Percentiles rank a stretch among this genome's conserved stretches.
Conservation (phyloP, 2,888 invertebrate species). For the Monopis laevigella region DNA sequence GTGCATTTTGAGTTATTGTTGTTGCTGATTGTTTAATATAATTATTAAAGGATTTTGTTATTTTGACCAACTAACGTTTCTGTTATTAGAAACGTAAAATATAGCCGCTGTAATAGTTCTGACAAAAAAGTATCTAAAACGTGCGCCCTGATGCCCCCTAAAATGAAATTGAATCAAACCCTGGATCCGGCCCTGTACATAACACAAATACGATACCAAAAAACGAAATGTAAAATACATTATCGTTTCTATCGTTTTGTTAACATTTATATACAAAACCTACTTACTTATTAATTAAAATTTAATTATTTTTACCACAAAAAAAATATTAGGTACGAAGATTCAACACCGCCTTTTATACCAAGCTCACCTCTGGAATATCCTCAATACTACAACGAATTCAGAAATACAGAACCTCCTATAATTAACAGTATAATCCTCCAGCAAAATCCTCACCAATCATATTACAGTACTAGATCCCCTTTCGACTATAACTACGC, state of each 20-base stretch:
- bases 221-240: conserved; percentile 32
- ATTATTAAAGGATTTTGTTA: too few species aligned
- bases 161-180: too few species aligned
- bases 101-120: too few species aligned
- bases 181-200: too few species aligned
- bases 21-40: too few species aligned
- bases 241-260: conserved; percentile 36
- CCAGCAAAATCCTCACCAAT: conserved; percentile 30
- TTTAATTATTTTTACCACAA: conserved; percentile 35
- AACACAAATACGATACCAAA: conserved; percentile 33
- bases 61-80: too few species aligned
- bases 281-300: conserved; percentile 40
- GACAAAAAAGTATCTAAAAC: too few species aligned
- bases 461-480: conserved; percentile 25
- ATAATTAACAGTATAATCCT: conserved; percentile 19
- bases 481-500: conserved; percentile 27
- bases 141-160: too few species aligned
- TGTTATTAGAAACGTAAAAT: too few species aligned
- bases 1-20: too few species aligned
- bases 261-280: conserved; percentile 27
- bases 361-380: conserved; percentile 37
- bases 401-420: conserved; percentile 20
- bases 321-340: conserved; percentile 47
- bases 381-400: conserved; percentile 29
- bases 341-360: conserved; percentile 53